A percentile compares a stretch with the other conserved stretches of the same genome.
These are phyloP conservation scores for Empis livida DNA, from an alignment of 2,888 invertebrate genomes.

Conservation along the genomic window DNA sequence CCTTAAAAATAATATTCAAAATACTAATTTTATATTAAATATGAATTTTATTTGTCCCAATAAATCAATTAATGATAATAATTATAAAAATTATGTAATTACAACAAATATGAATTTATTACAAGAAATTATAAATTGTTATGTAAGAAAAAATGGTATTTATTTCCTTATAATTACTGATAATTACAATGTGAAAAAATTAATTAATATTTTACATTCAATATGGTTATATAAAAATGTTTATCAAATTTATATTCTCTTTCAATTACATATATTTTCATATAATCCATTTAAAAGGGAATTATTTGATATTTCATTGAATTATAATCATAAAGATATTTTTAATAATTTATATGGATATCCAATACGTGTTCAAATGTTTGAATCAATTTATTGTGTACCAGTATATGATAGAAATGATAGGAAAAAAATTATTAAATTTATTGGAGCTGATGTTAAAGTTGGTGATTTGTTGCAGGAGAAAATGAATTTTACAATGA, in stretches of 20 bases:
- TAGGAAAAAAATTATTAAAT: conserved; percentile 11
- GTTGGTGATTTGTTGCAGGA: conserved; percentile 21
- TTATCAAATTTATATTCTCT: background rate
- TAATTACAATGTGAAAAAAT: background rate
- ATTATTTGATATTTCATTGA: background rate
- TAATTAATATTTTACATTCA: background rate
- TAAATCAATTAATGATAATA: too few species aligned
- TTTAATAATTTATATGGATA: conserved; percentile 28
- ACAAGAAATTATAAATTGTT: background rate
- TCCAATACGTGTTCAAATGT: conserved; percentile 26
- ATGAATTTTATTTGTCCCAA: too few species aligned
- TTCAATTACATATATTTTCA: background rate
- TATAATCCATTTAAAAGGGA: background rate
- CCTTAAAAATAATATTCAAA: too few species aligned
- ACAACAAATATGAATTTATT: too few species aligned
- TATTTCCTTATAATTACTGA: background rate
- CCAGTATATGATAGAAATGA: conserved; percentile 14
- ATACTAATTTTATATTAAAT: too few species aligned
- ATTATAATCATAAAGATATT: background rate
- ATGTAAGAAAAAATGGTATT: background rate
- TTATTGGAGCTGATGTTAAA: conserved; percentile 25
- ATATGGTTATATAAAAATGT: background rate
- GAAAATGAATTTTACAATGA: conserved; percentile 24
- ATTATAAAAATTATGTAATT: too few species aligned
- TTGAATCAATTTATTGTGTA: conserved; percentile 26